Evolutionary conservation across 2,113 vertebrate genomes (phyloP), one percentile per base, ranked within the genome.

Genomic region (Platichthys stellatus): DNA sequence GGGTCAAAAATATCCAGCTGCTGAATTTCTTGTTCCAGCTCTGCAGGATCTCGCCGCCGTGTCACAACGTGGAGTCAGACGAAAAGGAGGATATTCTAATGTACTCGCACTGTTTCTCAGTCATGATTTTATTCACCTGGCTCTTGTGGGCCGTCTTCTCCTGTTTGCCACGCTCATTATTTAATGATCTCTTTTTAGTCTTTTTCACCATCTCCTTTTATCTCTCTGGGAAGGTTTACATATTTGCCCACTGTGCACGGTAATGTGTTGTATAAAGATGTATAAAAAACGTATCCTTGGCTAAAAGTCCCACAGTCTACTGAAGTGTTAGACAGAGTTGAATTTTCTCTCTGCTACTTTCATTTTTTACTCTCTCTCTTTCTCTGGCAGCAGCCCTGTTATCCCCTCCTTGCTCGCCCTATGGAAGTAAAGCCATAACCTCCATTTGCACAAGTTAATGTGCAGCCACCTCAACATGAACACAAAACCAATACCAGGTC

Each of bases 371-470:
- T 43, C 38, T 61, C 63, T 81, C 72, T 57, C 62, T 57, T 58
- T 86, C 38, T 82, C 38, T 69, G 68, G 24, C 77, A 88, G 63
- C 58, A 60, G 74, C 53, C 85, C 86, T 75, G 75, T 90, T 91
- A 86, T 87, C 84, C 75, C 61, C 69, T 78, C 26, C 57, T 71
- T 66, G 35, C 71, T 74, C 57, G 59, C 72, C 86, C 76, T 54
- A 54, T 83, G 75, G 83, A 89, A 86, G 86, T 72, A 81, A 85
- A 89, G 88, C 78, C 74, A 81, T 84, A 90, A 94, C 90, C 90
- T 90, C 90, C 85, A 94, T 94, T 94, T 94, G 86, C 87, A 86
- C 89, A 92, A 91, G 92, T 94, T 95, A 94, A 94, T 93, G 92
- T 89, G 89, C 82, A 92, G 85, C 89, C 90, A 92, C 87, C 91